Evolutionary conservation across 2,113 vertebrate species (phyloP), one percentile per base, ranked within the genome.

Genomic region (Eretmochelys imbricata): DNA sequence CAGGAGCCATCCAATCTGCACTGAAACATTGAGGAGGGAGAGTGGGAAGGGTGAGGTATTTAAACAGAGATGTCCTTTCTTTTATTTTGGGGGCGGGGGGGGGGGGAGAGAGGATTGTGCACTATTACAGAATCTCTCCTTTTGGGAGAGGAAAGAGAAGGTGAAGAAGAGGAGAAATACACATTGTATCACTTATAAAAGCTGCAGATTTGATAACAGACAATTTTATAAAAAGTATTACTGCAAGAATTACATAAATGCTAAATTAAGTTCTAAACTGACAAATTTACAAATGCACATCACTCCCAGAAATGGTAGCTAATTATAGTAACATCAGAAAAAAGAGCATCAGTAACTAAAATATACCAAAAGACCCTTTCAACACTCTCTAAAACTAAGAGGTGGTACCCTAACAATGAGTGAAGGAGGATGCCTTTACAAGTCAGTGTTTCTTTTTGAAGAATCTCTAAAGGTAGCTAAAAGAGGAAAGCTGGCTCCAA

Each of bases 131-230:
- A 29, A 59, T 76, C 8, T 38, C 46, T 59, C 80, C 80, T 90
- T 62, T 85, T 62, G 42, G 1, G 7, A 20, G 82, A 42, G 10
- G 50, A n/a, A 76, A 86, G 53, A 80, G 2, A 65, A n/a, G 51
- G 57, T 3, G 24, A 48, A 75, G 16, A 48, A 75, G 62, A 27
- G 29, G 24, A 16, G 38, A 8, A 24, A 16, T 17, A 42, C 10
- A 46, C 0, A 42, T 8, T 4, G 5, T 13, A 12, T 2, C n/a
- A 57, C 72, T 2, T 4, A 48, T 35, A 8, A 2, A 1, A 0
- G 91, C 76, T 46, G 31, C 1, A 17, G 9, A 80, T 46, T 54
- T 25, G 8, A 53, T 12, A 53, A 17, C 51, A 48, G 80, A 51
- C 13, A 84, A 83, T 85, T 78, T 90, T 72, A 72, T 38, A 22